Base-by-base conservation (phyloP, 2,888 invertebrate species). In the Ditylenchus weischeri region DNA sequence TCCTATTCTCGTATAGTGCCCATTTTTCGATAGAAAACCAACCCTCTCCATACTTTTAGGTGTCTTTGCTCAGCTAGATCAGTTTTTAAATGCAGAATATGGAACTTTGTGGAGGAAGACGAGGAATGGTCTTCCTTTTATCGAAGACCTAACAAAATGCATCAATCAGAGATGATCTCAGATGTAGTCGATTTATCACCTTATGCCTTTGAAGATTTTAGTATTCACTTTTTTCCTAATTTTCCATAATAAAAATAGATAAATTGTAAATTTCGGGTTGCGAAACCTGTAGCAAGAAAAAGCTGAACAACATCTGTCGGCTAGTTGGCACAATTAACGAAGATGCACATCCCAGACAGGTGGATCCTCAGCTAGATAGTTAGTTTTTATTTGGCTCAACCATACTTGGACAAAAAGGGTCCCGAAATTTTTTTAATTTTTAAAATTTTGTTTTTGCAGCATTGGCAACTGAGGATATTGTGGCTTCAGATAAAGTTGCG, bases 401-500 rank as follows among this genome's bases (percentile, higher is more conserved):
- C 29, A 29, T 5, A 43, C 43, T 43, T 43, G 5, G 2, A 8
- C 15, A 43, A 43, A 43, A 43, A 36, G 13, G 36, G 23, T 15
- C 13, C 50, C 15, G 36, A 21, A n/a, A n/a, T n/a, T n/a, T 21
- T 13, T 38, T 59, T 35, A 15, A 59, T 21, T 21, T 21, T 13
- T 49, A 29, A 61, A 61, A 4, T 48, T 36, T 38, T 15, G 19
- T 5, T 50, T 13, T 49, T 66, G 65, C n/a, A 66, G 66, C 65
- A 13, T 49, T 59, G 60, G 68, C 47, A 66, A 71, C 70, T 35
- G 66, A 66, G 57, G 58, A 69, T 36, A 36, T 78, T 23, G 70
- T 82, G 75, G 84, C 84, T 3, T 78, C 83, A 8, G 85, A 85
- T 75, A 85, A 85, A 75, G 84, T 85, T 18, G 85, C 85, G 3